Percentiles rank a stretch among this genome's conserved stretches.
Conservation (phyloP, 2,888 invertebrate species). For the Lacanobia wlatinum region DNA sequence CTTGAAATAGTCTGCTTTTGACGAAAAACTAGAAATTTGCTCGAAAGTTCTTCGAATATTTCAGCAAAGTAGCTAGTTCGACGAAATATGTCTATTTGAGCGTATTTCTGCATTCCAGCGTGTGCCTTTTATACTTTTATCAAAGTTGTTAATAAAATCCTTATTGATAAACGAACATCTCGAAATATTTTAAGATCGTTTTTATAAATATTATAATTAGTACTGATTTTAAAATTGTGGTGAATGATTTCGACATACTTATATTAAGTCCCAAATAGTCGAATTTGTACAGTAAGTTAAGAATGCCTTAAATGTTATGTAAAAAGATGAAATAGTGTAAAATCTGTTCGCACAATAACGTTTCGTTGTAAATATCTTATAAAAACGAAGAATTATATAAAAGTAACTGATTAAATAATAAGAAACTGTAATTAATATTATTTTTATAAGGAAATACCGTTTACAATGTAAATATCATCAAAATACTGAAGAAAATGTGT, state of each 20-base stretch:
- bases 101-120: neutral
- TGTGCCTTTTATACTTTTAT: slow-evolving; percentile 42
- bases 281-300: slow-evolving; percentile 47
- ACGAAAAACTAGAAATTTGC: neutral
- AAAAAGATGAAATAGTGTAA: slow-evolving; percentile 10
- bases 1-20: neutral
- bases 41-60: neutral
- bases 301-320: slow-evolving; percentile 4
- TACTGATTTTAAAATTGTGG: slow-evolving; percentile 51
- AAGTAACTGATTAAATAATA: slow-evolving; percentile 38
- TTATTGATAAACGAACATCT: slow-evolving; percentile 31
- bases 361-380: slow-evolving; percentile 46
- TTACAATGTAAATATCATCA: slow-evolving; percentile 43
- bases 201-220: slow-evolving; percentile 51
- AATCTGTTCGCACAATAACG: slow-evolving; percentile 46
- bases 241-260: slow-evolving; percentile 31
- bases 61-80: neutral
- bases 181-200: slow-evolving; percentile 56
- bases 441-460: slow-evolving; percentile 37
- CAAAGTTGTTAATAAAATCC: slow-evolving; percentile 25
- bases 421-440: slow-evolving; percentile 40
- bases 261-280: slow-evolving; percentile 21
- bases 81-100: neutral
- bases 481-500: slow-evolving; percentile 19
- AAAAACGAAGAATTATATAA: slow-evolving; percentile 30